These are phyloP conservation scores for Tridacna crocea DNA, from an alignment of 2,888 invertebrate genomes.

Conservation along the genomic window DNA sequence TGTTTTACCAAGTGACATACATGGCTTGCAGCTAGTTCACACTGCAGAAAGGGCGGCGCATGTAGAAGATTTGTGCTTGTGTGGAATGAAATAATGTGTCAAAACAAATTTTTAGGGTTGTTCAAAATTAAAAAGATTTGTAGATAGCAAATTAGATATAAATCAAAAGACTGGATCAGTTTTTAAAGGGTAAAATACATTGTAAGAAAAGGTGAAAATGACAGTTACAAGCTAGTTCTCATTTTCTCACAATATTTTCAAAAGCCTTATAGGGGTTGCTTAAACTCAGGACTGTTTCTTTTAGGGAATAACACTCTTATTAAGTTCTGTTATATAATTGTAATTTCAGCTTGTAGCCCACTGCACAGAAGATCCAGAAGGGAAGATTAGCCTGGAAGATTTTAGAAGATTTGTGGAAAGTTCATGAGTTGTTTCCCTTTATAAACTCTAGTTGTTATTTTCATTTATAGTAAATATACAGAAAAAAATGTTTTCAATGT, in stretches of 20 bases:
- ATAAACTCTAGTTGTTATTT: slow-evolving; percentile 7
- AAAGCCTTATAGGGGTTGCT: too few relatives aligned
- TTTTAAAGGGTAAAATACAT: neutral
- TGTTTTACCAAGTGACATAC: too few relatives aligned
- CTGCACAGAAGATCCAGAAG: slow-evolving; percentile 74
- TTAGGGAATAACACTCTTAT: neutral
- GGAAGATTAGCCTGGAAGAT: slow-evolving; percentile 82
- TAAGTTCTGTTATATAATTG: neutral
- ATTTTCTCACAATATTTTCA: neutral
- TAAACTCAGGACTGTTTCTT: neutral
- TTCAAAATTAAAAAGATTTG: too few relatives aligned
- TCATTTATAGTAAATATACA: neutral
- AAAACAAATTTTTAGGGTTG: too few relatives aligned
- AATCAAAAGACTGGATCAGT: too few relatives aligned
- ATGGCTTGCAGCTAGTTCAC: too few relatives aligned
- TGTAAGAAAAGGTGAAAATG: neutral
- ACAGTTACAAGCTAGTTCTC: neutral
- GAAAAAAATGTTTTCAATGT: neutral
- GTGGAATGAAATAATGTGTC: too few relatives aligned
- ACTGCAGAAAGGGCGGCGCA: too few relatives aligned
- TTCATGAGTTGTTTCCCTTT: slow-evolving; percentile 67
- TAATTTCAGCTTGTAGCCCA: slow-evolving; percentile 79
- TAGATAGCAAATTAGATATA: too few relatives aligned
- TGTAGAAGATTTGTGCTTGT: too few relatives aligned
- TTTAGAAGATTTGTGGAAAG: slow-evolving; percentile 83